phyloP scores from a whole-genome alignment of 35 echinoderm and acorn worm species.

The Hemicentrotus pulcherrimus region DNA sequence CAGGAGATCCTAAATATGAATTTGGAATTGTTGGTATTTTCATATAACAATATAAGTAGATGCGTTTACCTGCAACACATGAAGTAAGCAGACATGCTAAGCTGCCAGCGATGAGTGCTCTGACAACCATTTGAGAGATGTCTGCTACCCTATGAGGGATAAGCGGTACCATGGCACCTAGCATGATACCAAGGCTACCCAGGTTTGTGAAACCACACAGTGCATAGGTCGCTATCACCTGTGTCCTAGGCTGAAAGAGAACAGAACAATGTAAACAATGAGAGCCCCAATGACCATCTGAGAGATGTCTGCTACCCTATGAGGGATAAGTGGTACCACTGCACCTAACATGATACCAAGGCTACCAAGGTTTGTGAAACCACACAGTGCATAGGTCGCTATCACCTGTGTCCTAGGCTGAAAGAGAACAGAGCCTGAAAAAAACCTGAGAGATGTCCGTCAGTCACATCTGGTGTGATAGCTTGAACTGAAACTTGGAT shows the following conservation, averaged over 20 bases:
- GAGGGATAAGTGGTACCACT: conserved; percentile 78
- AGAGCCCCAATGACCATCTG: conserved; percentile 56
- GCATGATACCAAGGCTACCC: conserved; percentile 86
- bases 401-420: conserved; percentile 87
- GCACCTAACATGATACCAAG: conserved; percentile 88
- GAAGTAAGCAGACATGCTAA: conserved; percentile 90
- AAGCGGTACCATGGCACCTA: conserved; percentile 82
- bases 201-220: conserved; percentile 95
- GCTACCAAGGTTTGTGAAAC: conserved; percentile 92
- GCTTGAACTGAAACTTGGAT: too few species aligned
- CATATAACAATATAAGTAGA: too few species aligned
- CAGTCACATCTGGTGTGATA: too few species aligned
- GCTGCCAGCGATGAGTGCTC: conserved; percentile 76
- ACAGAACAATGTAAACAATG: not conserved
- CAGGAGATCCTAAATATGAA: too few species aligned
- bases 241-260: conserved; percentile 65
- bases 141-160: conserved; percentile 79
- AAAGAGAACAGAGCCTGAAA: not conserved
- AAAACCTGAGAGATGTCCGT: too few species aligned
- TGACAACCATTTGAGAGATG: conserved; percentile 67
- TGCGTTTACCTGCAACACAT: conserved; percentile 79
- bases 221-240: conserved; percentile 95
- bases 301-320: conserved; percentile 75
- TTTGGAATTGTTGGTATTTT: too few species aligned
- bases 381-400: conserved; percentile 93